Evolutionary conservation across 2,888 invertebrate species (phyloP).

Genomic region (Chrysina gloriosa): DNA sequence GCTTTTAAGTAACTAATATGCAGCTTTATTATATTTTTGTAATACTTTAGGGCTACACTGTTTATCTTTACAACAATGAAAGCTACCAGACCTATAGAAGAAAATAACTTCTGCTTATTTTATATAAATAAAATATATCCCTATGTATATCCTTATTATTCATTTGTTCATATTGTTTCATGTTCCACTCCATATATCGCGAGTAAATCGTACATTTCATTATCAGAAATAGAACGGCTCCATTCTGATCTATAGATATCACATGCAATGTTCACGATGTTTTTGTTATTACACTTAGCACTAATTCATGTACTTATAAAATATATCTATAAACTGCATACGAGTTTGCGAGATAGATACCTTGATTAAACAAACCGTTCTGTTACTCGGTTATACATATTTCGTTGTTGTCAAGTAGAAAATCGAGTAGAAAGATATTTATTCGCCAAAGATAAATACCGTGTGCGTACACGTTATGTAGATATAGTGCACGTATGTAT

Average conservation of each 20-base stretch:
- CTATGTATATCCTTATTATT: neutral
- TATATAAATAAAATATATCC: neutral
- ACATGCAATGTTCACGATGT: neutral
- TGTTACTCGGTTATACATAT: conserved; percentile 11
- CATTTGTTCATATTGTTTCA: neutral
- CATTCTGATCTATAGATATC: neutral
- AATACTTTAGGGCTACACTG: no score
- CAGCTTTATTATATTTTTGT: no score
- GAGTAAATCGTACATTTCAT: conserved; percentile 2
- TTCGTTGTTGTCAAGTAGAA: conserved; percentile 33
- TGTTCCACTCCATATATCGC: neutral
- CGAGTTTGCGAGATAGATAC: conserved; percentile 25
- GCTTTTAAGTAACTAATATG: no score
- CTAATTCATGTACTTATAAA: conserved; percentile 6
- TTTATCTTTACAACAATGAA: no score
- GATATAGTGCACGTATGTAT: conserved; percentile 12
- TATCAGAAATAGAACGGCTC: neutral
- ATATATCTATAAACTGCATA: neutral
- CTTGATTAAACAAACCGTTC: conserved; percentile 27
- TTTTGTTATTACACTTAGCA: conserved; percentile 3
- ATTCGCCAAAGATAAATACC: conserved; percentile 26
- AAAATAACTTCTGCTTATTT: no score
- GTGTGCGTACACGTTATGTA: conserved; percentile 5
- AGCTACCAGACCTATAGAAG: no score
- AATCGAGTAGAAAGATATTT: conserved; percentile 26